phyloP scores from a whole-genome alignment of 2,113 vertebrate species.

The Xenus cinereus region DNA sequence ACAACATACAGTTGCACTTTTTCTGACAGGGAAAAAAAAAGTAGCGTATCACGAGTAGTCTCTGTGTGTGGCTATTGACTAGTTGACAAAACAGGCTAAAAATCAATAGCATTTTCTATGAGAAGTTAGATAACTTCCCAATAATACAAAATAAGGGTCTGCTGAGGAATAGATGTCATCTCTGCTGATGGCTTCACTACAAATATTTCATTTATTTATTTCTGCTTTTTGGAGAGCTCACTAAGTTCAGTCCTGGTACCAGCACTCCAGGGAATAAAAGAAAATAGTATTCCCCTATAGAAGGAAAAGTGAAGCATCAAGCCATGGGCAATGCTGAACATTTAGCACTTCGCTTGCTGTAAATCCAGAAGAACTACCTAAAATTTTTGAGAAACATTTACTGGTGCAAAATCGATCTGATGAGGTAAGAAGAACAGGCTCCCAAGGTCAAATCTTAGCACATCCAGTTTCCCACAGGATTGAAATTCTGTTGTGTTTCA shows the following conservation, averaged over 20 bases:
- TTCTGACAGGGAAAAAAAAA: background rate
- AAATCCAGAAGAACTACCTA: background rate
- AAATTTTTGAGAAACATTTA: background rate
- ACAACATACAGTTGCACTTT: background rate
- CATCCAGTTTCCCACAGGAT: background rate
- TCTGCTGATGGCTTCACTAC: conserved; percentile 53
- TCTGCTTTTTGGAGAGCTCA: conserved; percentile 40
- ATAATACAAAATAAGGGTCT: conserved; percentile 25
- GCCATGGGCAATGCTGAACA: background rate
- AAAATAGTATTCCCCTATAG: background rate
- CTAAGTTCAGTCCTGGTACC: background rate
- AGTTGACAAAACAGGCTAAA: conserved; percentile 73
- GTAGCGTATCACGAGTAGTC: background rate
- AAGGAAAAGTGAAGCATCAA: background rate
- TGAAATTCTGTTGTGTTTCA: background rate
- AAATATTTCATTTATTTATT: conserved; percentile 57
- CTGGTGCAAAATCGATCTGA: background rate
- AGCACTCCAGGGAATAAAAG: conserved; percentile 37
- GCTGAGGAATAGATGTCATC: conserved; percentile 51
- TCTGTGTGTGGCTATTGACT: conserved; percentile 67
- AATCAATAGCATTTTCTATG: conserved; percentile 76
- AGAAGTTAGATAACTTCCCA: conserved; percentile 72
- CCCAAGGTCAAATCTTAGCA: background rate
- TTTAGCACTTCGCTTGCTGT: background rate
- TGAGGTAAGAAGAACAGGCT: background rate